These are phyloP conservation scores for Ramphastos sulfuratus DNA, from an alignment of 2,113 vertebrate genomes.

Conservation along the genomic window DNA sequence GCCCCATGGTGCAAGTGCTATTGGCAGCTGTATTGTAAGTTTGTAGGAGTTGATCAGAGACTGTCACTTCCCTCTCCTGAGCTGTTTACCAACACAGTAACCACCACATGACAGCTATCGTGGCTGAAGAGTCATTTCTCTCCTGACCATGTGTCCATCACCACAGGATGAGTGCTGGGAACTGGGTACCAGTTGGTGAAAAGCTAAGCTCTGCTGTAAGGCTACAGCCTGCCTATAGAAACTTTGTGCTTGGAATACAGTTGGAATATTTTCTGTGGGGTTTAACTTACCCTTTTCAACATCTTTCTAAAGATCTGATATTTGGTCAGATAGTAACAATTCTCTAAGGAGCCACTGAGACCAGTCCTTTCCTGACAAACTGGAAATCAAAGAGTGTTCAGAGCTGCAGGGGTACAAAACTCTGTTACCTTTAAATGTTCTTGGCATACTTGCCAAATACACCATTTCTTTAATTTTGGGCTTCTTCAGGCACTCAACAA, in stretches of 20 bases:
- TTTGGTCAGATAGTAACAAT: background rate
- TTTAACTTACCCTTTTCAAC: background rate
- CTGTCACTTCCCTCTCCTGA: background rate
- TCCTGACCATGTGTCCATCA: fast-evolving
- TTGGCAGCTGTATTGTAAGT: background rate
- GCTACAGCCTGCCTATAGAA: fast-evolving
- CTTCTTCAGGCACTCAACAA: background rate
- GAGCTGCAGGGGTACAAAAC: background rate
- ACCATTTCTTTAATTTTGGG: background rate
- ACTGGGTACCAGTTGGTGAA: background rate
- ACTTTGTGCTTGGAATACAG: fast-evolving
- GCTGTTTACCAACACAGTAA: background rate
- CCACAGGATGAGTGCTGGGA: fast-evolving
- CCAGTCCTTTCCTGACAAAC: background rate
- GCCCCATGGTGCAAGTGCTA: no score
- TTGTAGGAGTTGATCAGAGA: background rate
- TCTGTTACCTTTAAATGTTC: background rate
- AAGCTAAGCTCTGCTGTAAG: background rate
- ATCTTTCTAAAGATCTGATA: background rate
- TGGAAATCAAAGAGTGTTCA: background rate
- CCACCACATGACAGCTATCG: background rate
- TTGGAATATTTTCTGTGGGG: background rate
- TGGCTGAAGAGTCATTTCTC: background rate
- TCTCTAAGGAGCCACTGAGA: background rate
- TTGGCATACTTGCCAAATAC: background rate